Base-by-base conservation (phyloP, 2,797 vertebrate genomes). In the Sparidentex hasta region DNA sequence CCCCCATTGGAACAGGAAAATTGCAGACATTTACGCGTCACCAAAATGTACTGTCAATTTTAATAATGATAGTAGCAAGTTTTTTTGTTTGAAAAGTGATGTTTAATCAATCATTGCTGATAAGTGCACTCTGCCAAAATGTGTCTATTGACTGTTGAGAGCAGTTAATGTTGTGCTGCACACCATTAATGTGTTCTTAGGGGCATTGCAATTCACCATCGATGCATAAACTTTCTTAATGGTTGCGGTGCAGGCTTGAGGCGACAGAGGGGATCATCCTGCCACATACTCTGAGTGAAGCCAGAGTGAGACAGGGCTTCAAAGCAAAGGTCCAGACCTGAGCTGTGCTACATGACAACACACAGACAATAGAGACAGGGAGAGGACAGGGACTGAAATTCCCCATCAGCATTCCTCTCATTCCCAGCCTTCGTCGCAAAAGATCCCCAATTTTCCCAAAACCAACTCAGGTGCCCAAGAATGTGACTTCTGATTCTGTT, bases 261-360 rank as follows among this genome's bases (percentile, higher is more conserved):
- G 76, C 52, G 84, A 92, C 82, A 85, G 69, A 61, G 21, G 64
- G 88, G 90, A 92, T 92, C 90, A 93, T 85, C 79, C 83, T 91
- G 92, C 87, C 92, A 93, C 93, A 93, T 92, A 86, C 84, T 85
- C 50, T n/a, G 46, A 80, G 91, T 91, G 87, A 90, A 94, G 65
- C 81, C 81, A 76, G 56, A 80, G 59, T 78, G 88, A 88, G 82
- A 83, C 70, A 3, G 2, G 29, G 75, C 90, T 84, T 85, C 76
- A 90, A 91, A 93, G 89, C 65, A 43, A 67, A 65, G 46, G 59
- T 75, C 71, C 76, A 66, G 71, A 84, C 78, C 76, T 74, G 78
- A 86, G 63, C 78, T 57, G 43, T 48, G 71, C 73, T 74, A 65
- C 86, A 88, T 80, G 75, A 84, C 72, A 84, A 85, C 81, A 84